Evolutionary conservation across 2,113 vertebrate species (phyloP), one percentile per base, ranked within the genome.

Genomic region (Rostratula benghalensis): DNA sequence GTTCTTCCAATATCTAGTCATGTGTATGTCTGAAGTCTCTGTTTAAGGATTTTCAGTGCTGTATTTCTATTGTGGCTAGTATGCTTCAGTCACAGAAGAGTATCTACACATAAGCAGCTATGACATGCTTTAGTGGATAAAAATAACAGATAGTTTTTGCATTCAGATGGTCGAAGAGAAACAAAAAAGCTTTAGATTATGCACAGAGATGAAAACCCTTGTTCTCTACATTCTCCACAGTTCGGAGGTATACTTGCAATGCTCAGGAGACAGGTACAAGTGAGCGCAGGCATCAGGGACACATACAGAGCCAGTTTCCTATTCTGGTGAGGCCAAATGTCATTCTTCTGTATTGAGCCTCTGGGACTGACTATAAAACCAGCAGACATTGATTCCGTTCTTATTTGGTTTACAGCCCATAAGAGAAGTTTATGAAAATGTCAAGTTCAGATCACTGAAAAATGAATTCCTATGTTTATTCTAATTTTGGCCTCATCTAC

Each of bases 341-440:
- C 73, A 48, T 89, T 78, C 27, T 75, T 83, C 80, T 60, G 19
- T 39, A 68, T 68, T 68, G 53, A 94, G 79, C 43, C 65, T 71
- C 69, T 69, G 77, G 92, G 61, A 84, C 53, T 39, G n/a, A 5
- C 41, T 84, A 59, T 79, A 91, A 89, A 95, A 91, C 22, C n/a
- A 87, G 37, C 31, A 87, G 45, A 61, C 41, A 30, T 82, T 82
- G 83, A 54, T 89, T 94, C 65, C 89, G 25, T 84, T 95, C 88
- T 91, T 92, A 57, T 84, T 93, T 93, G 93, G 65, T 82, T 94
- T 94, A 79, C 0, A 0, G 39, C 61, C 43, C 57, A 46, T 87
- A 75, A 82, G 17, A 96, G 10, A 96, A 81, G 15, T 33, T 92
- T 92, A 91, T 69, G 77, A 93, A 95, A 94, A 92, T 76, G 25